These are phyloP conservation scores for Gymnobelideus leadbeateri DNA, from an alignment of 2,113 vertebrate species.

Conservation along the genomic window DNA sequence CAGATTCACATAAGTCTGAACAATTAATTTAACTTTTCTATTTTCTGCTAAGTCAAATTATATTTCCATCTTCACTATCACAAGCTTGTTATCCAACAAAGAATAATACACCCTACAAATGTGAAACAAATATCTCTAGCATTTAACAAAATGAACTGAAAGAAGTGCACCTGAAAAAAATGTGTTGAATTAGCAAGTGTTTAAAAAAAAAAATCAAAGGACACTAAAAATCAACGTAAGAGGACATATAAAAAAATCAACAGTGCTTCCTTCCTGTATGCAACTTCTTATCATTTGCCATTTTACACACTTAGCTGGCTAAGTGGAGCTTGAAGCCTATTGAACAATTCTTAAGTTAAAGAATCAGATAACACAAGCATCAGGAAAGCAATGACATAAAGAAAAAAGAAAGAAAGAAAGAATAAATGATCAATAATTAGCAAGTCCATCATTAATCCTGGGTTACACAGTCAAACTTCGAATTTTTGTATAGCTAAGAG, in stretches of 20 bases:
- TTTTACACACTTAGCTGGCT: conserved; percentile 41
- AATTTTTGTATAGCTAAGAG: background rate
- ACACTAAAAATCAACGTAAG: conserved; percentile 49
- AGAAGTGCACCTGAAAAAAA: background rate
- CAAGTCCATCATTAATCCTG: conserved; percentile 28
- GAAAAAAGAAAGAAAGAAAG: conserved; percentile 42
- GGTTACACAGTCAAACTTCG: conserved; percentile 20
- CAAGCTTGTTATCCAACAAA: conserved; percentile 22
- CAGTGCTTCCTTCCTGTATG: conserved; percentile 10
- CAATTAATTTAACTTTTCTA: conserved; percentile 31
- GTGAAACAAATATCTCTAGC: conserved; percentile 13
- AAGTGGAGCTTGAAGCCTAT: background rate
- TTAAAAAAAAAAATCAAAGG: conserved; percentile 60
- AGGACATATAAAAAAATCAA: conserved; percentile 30
- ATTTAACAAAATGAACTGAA: background rate
- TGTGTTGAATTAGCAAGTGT: background rate
- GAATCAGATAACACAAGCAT: conserved; percentile 61
- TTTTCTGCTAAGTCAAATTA: conserved; percentile 37
- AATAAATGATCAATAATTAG: conserved; percentile 33
- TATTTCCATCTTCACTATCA: background rate
- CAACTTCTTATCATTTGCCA: conserved; percentile 48
- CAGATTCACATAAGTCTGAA: conserved; percentile 17
- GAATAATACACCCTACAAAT: conserved; percentile 39
- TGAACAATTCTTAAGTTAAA: conserved; percentile 62
- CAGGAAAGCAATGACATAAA: conserved; percentile 49